Evolutionary conservation across 2,888 invertebrate species (phyloP), one percentile per base, ranked within the genome.

Genomic region (Stomorhina lunata): DNA sequence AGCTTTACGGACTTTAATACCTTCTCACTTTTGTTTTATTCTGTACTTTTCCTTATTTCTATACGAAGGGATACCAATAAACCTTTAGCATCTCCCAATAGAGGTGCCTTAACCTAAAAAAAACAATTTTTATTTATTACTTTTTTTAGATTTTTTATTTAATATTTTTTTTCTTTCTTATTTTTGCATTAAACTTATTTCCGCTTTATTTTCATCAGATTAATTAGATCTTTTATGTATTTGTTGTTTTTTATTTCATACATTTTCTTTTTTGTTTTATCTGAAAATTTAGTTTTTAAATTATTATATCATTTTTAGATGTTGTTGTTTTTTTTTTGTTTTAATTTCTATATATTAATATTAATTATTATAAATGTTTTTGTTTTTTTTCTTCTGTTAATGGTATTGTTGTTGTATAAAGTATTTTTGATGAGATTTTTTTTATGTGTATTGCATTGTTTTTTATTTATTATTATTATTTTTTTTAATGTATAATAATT

Each of bases 251-350:
- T 37, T 43, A 61, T 66, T 48, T 57, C 55, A 63, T 81, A 68
- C 48, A 55, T 27, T 71, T 61, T 27, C 2, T 59, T 55, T 27
- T 27, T 27, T 48, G 25, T 57, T 71, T 48, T 37, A 34, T 72
- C 61, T 77, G 34, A 53, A 75, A n/a, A n/a, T n/a, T n/a, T n/a
- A n/a, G n/a, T n/a, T 65, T 55, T 73, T 57, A 37, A 22, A 57
- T 71, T 68, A 61, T 73, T 75, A 59, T 77, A 80, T 73, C 61
- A 53, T 65, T 73, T 72, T 66, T 53, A 66, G 55, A 75, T 34
- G 69, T 40, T 80, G 43, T 75, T 63, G 5, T 37, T 59, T 27
- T 65, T 53, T 43, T 61, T 32, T 48, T 59, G 45, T 48, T 43
- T 53, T 59, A 59, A 81, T 71, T 71, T 34, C 66, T 81, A 72